Base-by-base conservation (phyloP, 2,888 invertebrate species). In the Folsomia candida region DNA sequence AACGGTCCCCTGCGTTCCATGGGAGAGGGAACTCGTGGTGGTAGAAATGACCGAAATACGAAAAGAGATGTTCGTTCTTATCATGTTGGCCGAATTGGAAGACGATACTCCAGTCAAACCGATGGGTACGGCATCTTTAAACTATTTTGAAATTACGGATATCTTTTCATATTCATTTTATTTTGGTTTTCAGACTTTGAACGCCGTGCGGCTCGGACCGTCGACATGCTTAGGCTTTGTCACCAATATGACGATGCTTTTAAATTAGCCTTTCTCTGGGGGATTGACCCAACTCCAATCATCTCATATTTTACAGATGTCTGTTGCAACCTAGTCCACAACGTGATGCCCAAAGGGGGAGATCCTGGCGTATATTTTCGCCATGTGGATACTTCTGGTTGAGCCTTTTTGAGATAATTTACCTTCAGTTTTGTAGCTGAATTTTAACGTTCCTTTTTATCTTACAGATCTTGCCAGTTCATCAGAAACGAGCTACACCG, bases 181-280 rank as follows among this genome's bases (percentile, higher is more conserved):
- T 59, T 9, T 59, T 3, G 14, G n/a, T n/a, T n/a, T n/a, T 24
- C 26, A 77, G 78, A 77, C 62, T 77, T 75, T 54, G 64, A 66
- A 2, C 67, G 67, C 18, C 28, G 76, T 64, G 78, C 78, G 0
- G 71, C 71, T 20, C 70, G 75, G 47, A 71, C 73, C 6, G 69
- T 78, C 1, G 72, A 75, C 18, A 67, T 60, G 25, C 67, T 80
- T 14, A 72, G 73, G 9, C 29, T 57, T 28, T 69, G 67, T 2
- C 76, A 78, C 64, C 72, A 69, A 26, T 80, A 72, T 62, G 80
- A 80, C 51, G 73, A 72, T 67, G 78, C 80, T 25, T 64, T 80
- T 1, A 74, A 73, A 29, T 58, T 80, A 6, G 78, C 80, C 9
- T 47, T 28, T 9, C 59, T 71, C 14, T 80, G 78, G 78, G 71